Conservation (phyloP, 2,797 vertebrate genomes). For the Anguilla anguilla region DNA sequence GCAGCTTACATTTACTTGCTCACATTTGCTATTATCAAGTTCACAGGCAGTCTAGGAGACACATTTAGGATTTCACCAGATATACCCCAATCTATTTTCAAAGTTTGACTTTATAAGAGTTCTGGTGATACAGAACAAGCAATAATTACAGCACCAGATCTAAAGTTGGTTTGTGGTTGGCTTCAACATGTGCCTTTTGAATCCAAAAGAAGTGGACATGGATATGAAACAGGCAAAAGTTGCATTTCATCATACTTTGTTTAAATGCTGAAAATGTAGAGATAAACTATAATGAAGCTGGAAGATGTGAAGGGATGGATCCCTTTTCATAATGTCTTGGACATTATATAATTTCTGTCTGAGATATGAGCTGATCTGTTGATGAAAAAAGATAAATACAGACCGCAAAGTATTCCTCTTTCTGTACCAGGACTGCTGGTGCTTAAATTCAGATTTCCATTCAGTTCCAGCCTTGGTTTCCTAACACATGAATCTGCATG, state of each 20-base stretch:
- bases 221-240: not conserved
- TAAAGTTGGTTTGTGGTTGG: not conserved
- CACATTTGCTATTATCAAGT: conserved; percentile 16
- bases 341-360: not conserved
- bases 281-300: not conserved
- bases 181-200: not conserved
- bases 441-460: not conserved
- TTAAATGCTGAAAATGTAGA: not conserved
- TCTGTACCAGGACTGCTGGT: not conserved
- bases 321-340: not conserved
- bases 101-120: not conserved
- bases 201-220: not conserved
- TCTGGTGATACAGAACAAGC: not conserved
- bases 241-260: not conserved
- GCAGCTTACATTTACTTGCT: not conserved
- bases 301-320: not conserved
- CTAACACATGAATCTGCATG: not conserved
- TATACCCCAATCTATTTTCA: not conserved
- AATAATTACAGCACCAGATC: not conserved
- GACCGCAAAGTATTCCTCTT: not conserved
- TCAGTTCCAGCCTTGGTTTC: not conserved
- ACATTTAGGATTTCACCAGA: not conserved
- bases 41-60: not conserved
- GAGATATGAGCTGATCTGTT: not conserved
- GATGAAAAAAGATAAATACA: not conserved